Conservation (phyloP, 2,113 vertebrate genomes). For the Pseudopipra pipra region DNA sequence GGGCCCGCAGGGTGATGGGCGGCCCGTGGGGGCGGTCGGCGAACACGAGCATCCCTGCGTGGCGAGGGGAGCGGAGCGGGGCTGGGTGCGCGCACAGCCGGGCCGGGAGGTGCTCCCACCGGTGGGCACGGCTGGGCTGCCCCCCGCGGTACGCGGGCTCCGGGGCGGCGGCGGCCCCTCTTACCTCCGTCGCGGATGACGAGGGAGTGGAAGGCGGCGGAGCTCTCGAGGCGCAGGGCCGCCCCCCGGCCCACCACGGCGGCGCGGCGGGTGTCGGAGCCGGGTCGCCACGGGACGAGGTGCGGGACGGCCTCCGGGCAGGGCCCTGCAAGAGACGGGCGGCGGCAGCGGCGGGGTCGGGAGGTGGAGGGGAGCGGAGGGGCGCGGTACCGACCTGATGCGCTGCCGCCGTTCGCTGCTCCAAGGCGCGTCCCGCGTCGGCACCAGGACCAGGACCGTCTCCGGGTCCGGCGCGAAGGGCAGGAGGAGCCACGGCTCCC, state of each 20-base stretch:
- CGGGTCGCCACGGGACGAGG: conserved; percentile 26
- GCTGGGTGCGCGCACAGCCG: background rate
- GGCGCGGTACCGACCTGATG: conserved; percentile 57
- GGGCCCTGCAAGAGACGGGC: conserved; percentile 30
- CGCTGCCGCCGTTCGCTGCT: conserved; percentile 31
- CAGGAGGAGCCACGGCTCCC: background rate
- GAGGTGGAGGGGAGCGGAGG: background rate
- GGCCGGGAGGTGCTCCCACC: background rate
- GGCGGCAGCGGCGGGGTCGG: background rate
- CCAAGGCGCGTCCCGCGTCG: background rate
- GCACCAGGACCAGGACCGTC: background rate
- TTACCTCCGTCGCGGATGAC: conserved; percentile 37
- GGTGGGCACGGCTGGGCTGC: background rate
- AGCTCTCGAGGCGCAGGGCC: conserved; percentile 44
- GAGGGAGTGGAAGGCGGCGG: conserved; percentile 28
- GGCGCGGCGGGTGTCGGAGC: conserved; percentile 11
- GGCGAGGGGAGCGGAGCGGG: background rate
- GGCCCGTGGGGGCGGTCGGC: conserved; percentile 1
- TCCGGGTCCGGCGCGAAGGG: background rate
- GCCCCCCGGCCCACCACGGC: conserved; percentile 19
- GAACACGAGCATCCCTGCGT: conserved; percentile 25
- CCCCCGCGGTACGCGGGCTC: no score
- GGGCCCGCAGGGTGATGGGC: conserved; percentile 2
- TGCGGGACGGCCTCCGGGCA: background rate
- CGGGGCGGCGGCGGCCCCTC: background rate